Percentiles rank a stretch among this genome's conserved stretches.
Conservation (phyloP, 2,113 vertebrate genomes). For the Calyptommatus sinebrachiatus region DNA sequence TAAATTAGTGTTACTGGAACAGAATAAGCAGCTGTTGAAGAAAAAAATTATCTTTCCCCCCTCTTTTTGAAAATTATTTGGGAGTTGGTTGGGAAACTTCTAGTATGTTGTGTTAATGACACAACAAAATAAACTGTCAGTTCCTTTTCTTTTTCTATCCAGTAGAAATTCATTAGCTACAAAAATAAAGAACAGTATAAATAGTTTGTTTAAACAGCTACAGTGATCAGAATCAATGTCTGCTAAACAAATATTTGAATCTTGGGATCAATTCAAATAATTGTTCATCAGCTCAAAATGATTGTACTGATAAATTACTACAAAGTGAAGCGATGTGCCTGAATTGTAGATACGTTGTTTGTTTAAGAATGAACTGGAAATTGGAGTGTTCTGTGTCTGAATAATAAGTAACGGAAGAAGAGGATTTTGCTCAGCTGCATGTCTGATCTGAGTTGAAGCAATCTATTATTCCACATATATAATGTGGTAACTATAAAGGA, state of each 20-base stretch:
- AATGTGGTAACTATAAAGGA: neutral
- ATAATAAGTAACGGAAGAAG: neutral
- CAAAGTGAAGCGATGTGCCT: slow-evolving; percentile 31
- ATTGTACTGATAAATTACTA: slow-evolving; percentile 49
- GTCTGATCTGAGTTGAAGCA: neutral
- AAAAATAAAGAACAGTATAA: slow-evolving; percentile 16
- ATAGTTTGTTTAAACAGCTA: slow-evolving; percentile 5
- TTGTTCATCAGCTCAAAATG: slow-evolving; percentile 35
- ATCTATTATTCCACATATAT: neutral
- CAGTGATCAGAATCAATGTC: neutral
- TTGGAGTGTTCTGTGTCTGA: neutral
- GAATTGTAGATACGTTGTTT: slow-evolving; percentile 39
- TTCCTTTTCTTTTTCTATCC: neutral
- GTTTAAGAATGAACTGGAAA: slow-evolving; percentile 16
- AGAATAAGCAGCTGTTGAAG: neutral
- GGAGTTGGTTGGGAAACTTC: neutral
- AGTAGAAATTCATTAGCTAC: slow-evolving; percentile 16
- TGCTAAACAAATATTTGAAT: slow-evolving; percentile 40
- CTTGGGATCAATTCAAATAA: slow-evolving; percentile 36
- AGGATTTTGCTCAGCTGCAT: neutral
- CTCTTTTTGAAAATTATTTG: neutral
- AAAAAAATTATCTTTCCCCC: slow-evolving; percentile 12
- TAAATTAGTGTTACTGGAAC: accelerated
- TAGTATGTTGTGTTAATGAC: neutral
- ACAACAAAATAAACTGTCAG: neutral